phyloP scores from a whole-genome alignment of 2,888 invertebrate genomes.

The Calliphora vomitoria region DNA sequence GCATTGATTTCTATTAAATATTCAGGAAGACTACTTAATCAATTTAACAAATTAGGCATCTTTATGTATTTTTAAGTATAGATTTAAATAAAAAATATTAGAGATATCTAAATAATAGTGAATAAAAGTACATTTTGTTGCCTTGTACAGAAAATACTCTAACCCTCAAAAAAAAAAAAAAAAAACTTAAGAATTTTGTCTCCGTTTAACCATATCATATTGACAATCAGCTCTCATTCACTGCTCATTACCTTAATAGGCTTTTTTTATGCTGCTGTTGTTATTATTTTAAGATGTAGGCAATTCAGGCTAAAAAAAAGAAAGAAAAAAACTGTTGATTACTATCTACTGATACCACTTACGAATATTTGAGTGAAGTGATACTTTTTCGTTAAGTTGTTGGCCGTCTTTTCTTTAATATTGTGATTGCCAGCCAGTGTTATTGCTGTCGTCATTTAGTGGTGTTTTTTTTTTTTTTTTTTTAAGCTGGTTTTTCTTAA shows the following conservation, averaged over 20 bases:
- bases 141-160: neutral
- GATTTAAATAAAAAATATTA: neutral
- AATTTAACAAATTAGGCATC: no score
- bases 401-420: neutral
- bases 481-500: neutral
- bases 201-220: conserved; percentile 23
- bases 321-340: conserved; percentile 47
- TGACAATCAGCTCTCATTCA: conserved; percentile 45
- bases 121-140: no score
- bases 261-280: conserved; percentile 24
- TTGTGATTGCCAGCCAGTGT: neutral
- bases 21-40: no score
- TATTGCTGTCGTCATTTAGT: conserved; percentile 3
- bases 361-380: conserved; percentile 25
- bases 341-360: conserved; percentile 43
- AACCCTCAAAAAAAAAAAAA: neutral
- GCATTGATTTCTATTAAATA: no score
- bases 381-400: conserved; percentile 18
- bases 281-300: conserved; percentile 5
- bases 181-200: neutral
- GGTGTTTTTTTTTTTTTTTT: neutral
- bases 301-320: conserved; percentile 27
- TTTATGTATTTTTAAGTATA: neutral
- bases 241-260: conserved; percentile 60
- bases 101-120: no score